Evolutionary conservation across 1,140 invertebrate species (phyloP).

Genomic region (Acyrthosiphon pisum): DNA sequence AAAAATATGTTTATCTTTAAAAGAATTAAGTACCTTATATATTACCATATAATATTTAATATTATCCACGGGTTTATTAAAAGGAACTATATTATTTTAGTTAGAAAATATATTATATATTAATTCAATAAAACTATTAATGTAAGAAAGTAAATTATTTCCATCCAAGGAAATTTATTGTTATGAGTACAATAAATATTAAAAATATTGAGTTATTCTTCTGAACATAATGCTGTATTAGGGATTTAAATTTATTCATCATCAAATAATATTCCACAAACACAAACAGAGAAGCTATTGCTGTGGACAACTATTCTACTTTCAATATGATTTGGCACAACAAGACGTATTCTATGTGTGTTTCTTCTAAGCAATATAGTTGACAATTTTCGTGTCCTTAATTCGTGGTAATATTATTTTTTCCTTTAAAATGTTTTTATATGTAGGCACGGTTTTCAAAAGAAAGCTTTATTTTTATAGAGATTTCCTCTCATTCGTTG

Average conservation of each 20-base stretch:
- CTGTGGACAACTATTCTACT: background rate
- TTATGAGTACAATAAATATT: background rate
- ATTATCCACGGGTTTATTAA: no score
- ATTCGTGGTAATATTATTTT: no score
- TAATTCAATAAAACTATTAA: background rate
- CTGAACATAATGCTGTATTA: background rate
- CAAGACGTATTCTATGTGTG: no score
- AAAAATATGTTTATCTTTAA: no score
- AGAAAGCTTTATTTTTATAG: background rate
- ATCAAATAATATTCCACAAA: background rate
- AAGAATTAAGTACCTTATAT: no score
- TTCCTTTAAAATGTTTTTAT: background rate
- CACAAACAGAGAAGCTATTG: background rate
- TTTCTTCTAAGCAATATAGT: no score
- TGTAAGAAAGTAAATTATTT: background rate
- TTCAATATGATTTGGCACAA: background rate
- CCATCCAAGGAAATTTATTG: background rate
- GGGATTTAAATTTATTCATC: background rate
- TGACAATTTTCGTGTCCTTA: no score
- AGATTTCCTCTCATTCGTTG: background rate
- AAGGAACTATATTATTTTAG: background rate
- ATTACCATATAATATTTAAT: no score
- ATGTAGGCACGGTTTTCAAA: background rate
- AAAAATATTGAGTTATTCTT: background rate
- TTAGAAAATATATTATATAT: no score